Conservation (phyloP, 2,113 vertebrate genomes). For the Jaculus jaculus region DNA sequence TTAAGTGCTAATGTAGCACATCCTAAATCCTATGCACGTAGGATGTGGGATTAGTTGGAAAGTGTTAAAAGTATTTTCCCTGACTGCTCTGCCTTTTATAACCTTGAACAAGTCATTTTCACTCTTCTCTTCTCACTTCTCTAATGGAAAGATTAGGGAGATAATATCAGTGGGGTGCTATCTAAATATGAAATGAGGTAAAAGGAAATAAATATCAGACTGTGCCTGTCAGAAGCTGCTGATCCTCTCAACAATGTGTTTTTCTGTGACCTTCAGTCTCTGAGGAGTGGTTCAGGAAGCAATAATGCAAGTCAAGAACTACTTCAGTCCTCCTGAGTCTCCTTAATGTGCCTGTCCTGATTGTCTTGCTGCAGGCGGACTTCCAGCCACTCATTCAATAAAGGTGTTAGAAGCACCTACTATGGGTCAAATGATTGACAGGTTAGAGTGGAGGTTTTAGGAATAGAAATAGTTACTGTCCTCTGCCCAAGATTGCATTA, state of each 20-base stretch:
- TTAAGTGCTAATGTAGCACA: constrained; percentile 60
- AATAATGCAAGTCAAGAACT: background rate
- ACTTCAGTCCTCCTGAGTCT: background rate
- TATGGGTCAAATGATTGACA: background rate
- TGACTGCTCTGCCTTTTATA: constrained; percentile 59
- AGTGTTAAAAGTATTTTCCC: constrained; percentile 48
- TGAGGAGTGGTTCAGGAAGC: constrained; percentile 17
- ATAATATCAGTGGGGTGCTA: constrained; percentile 53
- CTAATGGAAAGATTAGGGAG: constrained; percentile 66
- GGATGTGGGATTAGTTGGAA: constrained; percentile 36
- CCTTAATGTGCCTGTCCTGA: background rate
- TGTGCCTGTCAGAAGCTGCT: constrained; percentile 33
- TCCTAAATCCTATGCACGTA: constrained; percentile 46
- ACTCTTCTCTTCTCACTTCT: constrained; percentile 45
- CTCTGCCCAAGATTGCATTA: background rate
- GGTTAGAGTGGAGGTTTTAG: background rate
- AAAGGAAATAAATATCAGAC: constrained; percentile 51
- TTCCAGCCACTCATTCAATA: background rate
- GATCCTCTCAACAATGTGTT: constrained; percentile 15
- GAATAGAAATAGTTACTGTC: background rate
- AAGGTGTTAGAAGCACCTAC: background rate
- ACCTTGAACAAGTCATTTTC: constrained; percentile 68
- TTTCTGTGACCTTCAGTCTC: constrained; percentile 49
- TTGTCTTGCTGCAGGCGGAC: background rate
- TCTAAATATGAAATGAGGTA: constrained; percentile 70